Evolutionary conservation across 2,113 vertebrate genomes (phyloP), one percentile per base, ranked within the genome.

Genomic region (Channa maculata): DNA sequence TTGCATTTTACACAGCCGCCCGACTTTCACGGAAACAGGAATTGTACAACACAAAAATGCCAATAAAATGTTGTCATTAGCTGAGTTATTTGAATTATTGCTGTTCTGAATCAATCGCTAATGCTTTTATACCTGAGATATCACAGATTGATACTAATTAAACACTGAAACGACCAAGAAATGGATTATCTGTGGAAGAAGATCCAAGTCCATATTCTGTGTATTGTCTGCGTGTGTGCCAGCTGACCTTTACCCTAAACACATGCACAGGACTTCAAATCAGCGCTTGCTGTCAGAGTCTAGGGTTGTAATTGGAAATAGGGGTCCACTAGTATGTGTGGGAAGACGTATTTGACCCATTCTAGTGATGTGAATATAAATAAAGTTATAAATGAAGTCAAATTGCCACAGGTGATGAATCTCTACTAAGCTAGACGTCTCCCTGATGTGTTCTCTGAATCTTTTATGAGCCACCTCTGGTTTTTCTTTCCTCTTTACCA

Each of bases 351-450:
- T 79, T 59, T 75, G 75, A 82, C 77, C 68, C 44, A 12, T 66
- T 71, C 65, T 49, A 65, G 70, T 88, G 79, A 81, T 77, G 65
- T 75, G 82, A 88, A 92, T 89, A 88, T 78, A 84, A 88, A 87
- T 82, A 80, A 73, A 88, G 65, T 82, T 54, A 75, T 81, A 80
- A 87, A 89, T 75, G 69, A 93, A 87, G 81, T 82, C 71, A 79
- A 81, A 77, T 84, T 83, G 77, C 80, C 79, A 84, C 86, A 87
- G 84, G 80, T 88, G 84, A 91, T 90, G 69, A 84, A 84, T 88
- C 63, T 79, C 70, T 62, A 50, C 66, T 50, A 61, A 78, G 80
- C 62, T 45, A 77, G 68, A 72, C 69, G 79, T 84, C 84, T 69
- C 74, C 78, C 64, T 79, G 79, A 88, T 79, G 86, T 82, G 70